Conservation (phyloP, 2,797 vertebrate species). For the Coendou prehensilis region DNA sequence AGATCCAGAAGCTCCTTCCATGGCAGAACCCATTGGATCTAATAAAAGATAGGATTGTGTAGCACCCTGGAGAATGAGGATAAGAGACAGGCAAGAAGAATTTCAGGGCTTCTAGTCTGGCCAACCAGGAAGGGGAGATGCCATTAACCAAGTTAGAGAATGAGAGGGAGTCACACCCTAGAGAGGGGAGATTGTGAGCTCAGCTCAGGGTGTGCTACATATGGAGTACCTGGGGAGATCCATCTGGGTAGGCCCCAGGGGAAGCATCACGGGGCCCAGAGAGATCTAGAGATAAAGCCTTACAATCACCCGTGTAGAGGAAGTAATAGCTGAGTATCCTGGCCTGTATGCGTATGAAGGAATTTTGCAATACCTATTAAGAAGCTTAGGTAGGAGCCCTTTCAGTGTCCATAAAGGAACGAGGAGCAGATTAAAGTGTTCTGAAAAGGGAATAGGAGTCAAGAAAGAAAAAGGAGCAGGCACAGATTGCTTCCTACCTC, state of each 20-base stretch:
- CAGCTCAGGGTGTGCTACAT: background rate
- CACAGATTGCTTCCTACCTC: background rate
- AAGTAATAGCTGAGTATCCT: background rate
- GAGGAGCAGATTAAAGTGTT: background rate
- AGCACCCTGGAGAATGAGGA: background rate
- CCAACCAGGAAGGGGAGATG: background rate
- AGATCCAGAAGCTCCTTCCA: background rate
- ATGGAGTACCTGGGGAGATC: background rate
- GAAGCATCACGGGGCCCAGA: background rate
- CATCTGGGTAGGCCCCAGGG: background rate
- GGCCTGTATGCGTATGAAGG: background rate
- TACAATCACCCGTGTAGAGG: background rate
- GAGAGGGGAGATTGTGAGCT: background rate
- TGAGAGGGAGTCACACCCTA: background rate
- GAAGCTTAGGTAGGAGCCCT: background rate
- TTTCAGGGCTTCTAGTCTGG: background rate
- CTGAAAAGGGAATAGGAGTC: background rate
- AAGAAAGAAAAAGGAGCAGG: background rate
- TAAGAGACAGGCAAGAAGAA: background rate
- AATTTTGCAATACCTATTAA: background rate
- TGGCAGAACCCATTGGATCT: background rate
- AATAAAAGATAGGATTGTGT: background rate
- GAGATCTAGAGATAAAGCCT: background rate
- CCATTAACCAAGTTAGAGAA: background rate
- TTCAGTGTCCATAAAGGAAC: background rate